Evolutionary conservation across 2,113 vertebrate genomes (phyloP).

Genomic region (Neodontobutis hainanensis): DNA sequence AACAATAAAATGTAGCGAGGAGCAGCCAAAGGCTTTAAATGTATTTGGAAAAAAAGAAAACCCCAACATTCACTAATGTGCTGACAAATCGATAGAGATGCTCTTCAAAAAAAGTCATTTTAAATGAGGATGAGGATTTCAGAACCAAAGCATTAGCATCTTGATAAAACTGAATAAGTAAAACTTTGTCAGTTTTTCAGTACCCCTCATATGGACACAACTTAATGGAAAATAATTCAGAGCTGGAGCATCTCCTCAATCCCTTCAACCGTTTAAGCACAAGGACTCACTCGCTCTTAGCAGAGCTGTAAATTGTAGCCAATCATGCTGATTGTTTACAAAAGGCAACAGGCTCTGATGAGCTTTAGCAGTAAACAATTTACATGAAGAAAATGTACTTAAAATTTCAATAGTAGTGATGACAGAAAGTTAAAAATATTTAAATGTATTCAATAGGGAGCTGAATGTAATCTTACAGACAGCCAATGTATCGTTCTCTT

Average conservation of each 20-base stretch:
- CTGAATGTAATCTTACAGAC: slow-evolving; percentile 4
- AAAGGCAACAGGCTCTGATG: slow-evolving; percentile 63
- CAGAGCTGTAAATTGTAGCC: slow-evolving; percentile 38
- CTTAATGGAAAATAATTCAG: slow-evolving; percentile 11
- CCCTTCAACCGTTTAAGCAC: slow-evolving; percentile 62
- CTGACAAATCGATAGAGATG: slow-evolving; percentile 44
- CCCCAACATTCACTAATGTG: slow-evolving; percentile 29
- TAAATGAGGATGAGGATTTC: slow-evolving; percentile 12
- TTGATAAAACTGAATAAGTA: slow-evolving; percentile 30
- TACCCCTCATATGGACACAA: slow-evolving; percentile 30
- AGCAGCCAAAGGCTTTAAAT: slow-evolving; percentile 71
- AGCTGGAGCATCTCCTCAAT: slow-evolving; percentile 36
- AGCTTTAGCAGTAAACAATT: slow-evolving; percentile 67
- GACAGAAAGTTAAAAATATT: slow-evolving; percentile 29
- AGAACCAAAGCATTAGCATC: slow-evolving; percentile 46
- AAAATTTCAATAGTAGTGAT: slow-evolving; percentile 51
- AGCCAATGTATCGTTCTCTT: neutral
- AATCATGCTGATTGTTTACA: slow-evolving; percentile 56
- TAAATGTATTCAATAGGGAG: slow-evolving; percentile 1
- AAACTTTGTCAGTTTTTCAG: slow-evolving; percentile 38
- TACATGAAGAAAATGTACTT: slow-evolving; percentile 35
- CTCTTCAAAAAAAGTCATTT: slow-evolving; percentile 14
- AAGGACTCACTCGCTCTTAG: slow-evolving; percentile 48
- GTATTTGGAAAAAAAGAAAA: slow-evolving; percentile 43
- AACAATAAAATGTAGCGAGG: slow-evolving; percentile 72